These are phyloP conservation scores for Heliconius eleuchia DNA, from an alignment of 1,140 invertebrate species.

Conservation along the genomic window DNA sequence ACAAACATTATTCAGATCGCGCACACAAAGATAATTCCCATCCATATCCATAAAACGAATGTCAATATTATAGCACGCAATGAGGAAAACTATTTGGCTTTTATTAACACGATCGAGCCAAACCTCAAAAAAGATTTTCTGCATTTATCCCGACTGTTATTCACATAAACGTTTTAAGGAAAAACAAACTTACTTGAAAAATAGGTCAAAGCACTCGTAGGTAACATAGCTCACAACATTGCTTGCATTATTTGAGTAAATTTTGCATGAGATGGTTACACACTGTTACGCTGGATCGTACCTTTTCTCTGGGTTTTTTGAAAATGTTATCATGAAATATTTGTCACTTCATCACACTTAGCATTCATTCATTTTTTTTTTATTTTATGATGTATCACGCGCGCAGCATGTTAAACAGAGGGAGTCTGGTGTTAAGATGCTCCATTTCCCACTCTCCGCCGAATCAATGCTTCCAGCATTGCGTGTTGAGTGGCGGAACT, in stretches of 20 bases:
- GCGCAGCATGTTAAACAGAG: neutral
- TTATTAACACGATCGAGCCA: conserved; percentile 13
- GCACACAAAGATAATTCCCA: conserved; percentile 3
- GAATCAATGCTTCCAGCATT: too few species aligned
- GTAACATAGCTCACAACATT: conserved; percentile 36
- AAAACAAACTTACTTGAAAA: conserved; percentile 38
- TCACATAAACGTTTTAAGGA: conserved; percentile 38
- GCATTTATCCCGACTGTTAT: conserved; percentile 27
- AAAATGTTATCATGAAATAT: neutral
- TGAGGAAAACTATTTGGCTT: conserved; percentile 15
- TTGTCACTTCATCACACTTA: neutral
- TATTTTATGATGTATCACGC: neutral
- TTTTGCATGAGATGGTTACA: conserved; percentile 42
- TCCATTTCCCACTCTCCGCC: too few species aligned
- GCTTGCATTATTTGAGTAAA: conserved; percentile 41
- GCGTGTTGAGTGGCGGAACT: too few species aligned
- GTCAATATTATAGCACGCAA: conserved; percentile 17
- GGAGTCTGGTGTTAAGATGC: too few species aligned
- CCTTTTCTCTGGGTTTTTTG: conserved; percentile 35
- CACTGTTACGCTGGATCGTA: conserved; percentile 35
- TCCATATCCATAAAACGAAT: conserved; percentile 15
- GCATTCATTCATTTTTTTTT: neutral
- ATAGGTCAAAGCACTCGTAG: conserved; percentile 37
- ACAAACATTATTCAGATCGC: conserved; percentile 5
- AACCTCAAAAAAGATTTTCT: conserved; percentile 21